Base-by-base conservation (phyloP, 1,140 invertebrate genomes). In the Neodiprion pinetum region DNA sequence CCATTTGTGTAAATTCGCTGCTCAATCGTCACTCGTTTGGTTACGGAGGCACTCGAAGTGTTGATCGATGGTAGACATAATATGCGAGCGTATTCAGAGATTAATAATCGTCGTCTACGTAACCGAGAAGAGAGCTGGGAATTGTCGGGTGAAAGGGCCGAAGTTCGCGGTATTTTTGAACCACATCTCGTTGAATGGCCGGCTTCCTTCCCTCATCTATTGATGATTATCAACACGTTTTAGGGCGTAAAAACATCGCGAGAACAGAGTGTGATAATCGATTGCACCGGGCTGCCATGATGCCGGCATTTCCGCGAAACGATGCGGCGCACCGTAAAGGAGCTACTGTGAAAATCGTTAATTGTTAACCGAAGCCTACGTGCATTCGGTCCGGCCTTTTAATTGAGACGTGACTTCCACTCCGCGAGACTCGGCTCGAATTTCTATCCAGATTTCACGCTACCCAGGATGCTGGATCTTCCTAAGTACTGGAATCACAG, bases 201-300 rank as follows among this genome's bases (percentile, higher is more conserved):
- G n/a, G 53, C 53, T 12, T 61, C 53, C 11, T 61, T 61, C 53
- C 53, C 53, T 17, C 7, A 69, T 69, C 67, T 69, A 69, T 69
- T 23, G 12, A 69, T 12, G 48, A 50, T 71, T 17, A 71, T 71
- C 70, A 12, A 11, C 70, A 71, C 40, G 21, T 71, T 71, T 71
- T 48, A 61, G 53, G 70, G 23, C 70, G 48, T 48, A 71, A 71
- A 71, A 71, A 48, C 70, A 49, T 50, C 40, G 12, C 70, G 70
- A 14, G 70, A 71, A 40, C 70, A 50, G 21, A 71, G 70, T 71
- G 53, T 71, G 70, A 50, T 50, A 71, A 71, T 71, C 70, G 70
- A 71, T 69, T 69, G 67, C 21, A 23, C 67, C 23, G 11, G 53
- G 53, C 11, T 12, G 12, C 67, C 67, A 23, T 11, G 67, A 21